Conservation (phyloP, 2,797 vertebrate genomes). For the Fundulus diaphanus region DNA sequence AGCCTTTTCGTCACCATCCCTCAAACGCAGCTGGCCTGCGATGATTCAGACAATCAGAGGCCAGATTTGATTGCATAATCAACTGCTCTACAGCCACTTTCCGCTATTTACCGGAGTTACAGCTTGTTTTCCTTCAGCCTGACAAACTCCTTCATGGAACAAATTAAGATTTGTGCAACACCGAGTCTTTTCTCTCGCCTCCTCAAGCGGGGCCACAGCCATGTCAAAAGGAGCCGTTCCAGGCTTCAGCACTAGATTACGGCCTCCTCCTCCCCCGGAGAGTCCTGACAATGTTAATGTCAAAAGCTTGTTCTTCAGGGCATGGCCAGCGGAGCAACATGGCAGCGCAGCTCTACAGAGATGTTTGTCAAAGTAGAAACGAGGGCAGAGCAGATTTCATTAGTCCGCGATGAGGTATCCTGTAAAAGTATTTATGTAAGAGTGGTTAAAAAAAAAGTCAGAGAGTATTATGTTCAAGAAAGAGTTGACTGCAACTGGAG, state of each 20-base stretch:
- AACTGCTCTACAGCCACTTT: conserved; percentile 18
- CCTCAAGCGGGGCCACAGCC: conserved; percentile 37
- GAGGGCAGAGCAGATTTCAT: conserved; percentile 67
- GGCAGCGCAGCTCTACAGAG: conserved; percentile 59
- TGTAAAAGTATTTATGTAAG: too few relatives aligned
- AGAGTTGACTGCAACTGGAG: too few relatives aligned
- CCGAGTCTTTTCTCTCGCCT: conserved; percentile 29
- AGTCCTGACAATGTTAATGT: conserved; percentile 75
- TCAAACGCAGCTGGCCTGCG: background rate
- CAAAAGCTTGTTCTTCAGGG: conserved; percentile 76
- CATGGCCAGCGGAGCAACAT: conserved; percentile 62
- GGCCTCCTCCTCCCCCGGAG: conserved; percentile 42
- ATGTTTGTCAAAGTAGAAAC: conserved; percentile 62
- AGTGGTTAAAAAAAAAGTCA: too few relatives aligned
- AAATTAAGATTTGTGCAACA: conserved; percentile 41
- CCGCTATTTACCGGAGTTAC: conserved; percentile 27
- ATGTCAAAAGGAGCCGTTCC: conserved; percentile 61
- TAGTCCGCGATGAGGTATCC: conserved; percentile 65
- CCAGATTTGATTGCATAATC: conserved; percentile 54
- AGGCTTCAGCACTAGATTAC: conserved; percentile 57
- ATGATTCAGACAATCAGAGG: conserved; percentile 36
- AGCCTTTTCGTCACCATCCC: background rate
- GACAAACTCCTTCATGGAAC: conserved; percentile 12
- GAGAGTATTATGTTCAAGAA: too few relatives aligned
- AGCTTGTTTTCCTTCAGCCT: conserved; percentile 3